phyloP scores from a whole-genome alignment of 2,888 invertebrate genomes.

The Diarsia rubi region DNA sequence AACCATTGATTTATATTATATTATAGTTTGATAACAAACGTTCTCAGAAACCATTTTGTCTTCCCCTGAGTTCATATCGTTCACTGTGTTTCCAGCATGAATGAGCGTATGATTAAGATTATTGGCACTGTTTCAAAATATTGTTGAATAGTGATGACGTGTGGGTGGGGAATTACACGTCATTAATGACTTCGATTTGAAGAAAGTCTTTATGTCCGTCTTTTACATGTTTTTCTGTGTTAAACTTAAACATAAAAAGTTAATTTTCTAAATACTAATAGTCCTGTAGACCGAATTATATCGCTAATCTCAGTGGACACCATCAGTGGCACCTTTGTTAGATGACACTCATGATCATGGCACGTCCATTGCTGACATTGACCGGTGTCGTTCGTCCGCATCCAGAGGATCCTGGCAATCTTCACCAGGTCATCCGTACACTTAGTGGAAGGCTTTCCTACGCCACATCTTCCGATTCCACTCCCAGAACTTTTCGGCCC shows the following conservation, averaged over 20 bases:
- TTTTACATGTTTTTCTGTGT: background rate
- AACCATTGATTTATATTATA: slow-evolving; percentile 7
- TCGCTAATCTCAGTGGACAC: too few species aligned
- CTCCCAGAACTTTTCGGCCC: too few species aligned
- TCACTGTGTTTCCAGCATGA: slow-evolving; percentile 16
- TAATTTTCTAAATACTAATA: too few species aligned
- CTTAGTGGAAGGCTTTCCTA: too few species aligned
- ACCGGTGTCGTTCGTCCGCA: too few species aligned
- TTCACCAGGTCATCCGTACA: too few species aligned
- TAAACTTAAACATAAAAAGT: background rate
- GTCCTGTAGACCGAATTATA: too few species aligned
- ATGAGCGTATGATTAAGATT: slow-evolving; percentile 66
- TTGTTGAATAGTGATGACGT: slow-evolving; percentile 75
- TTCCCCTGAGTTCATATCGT: background rate
- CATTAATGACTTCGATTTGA: slow-evolving; percentile 41
- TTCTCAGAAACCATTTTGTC: slow-evolving; percentile 30
- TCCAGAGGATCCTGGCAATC: too few species aligned
- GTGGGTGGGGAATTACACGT: slow-evolving; percentile 29
- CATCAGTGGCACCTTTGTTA: too few species aligned
- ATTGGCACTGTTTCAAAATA: slow-evolving; percentile 79
- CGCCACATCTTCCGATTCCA: too few species aligned
- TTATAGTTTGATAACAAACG: slow-evolving; percentile 5
- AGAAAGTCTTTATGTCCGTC: slow-evolving; percentile 30
- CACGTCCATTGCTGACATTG: too few species aligned
- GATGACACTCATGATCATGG: too few species aligned